Conservation (phyloP, 2,888 invertebrate species). For the Limnephilus lunatus region DNA sequence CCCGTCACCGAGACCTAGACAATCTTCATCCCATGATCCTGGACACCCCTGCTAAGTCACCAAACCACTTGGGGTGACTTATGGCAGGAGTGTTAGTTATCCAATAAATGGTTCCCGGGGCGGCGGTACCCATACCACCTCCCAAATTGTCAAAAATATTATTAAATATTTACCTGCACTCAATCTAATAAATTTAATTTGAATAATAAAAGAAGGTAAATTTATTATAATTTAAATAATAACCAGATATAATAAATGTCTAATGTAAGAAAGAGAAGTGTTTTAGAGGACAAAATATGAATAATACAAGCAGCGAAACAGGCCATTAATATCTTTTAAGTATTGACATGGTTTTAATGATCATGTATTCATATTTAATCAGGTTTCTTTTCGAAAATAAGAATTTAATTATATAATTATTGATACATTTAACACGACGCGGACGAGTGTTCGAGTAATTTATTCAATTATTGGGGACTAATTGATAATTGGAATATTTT, state of each 20-base stretch:
- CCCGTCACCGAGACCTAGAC: too few relatives aligned
- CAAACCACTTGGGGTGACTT: too few relatives aligned
- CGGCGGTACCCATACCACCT: too few relatives aligned
- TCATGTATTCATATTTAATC: not conserved
- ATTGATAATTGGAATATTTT: not conserved
- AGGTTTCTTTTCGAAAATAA: not conserved
- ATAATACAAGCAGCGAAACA: not conserved
- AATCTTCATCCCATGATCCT: too few relatives aligned
- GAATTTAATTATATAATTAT: not conserved
- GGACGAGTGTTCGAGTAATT: not conserved
- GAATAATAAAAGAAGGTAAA: not conserved
- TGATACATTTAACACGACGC: not conserved
- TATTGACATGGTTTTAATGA: not conserved
- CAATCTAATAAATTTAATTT: too few relatives aligned
- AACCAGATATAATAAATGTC: not conserved
- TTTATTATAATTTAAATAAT: too few relatives aligned
- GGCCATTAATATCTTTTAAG: not conserved
- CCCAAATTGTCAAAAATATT: too few relatives aligned
- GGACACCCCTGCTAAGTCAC: too few relatives aligned
- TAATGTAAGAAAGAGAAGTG: not conserved
- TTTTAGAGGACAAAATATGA: not conserved
- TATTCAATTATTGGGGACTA: not conserved
- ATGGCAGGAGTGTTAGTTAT: too few relatives aligned
- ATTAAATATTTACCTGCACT: too few relatives aligned
- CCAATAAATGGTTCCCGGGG: too few relatives aligned